phyloP scores from a whole-genome alignment of 1,140 invertebrate genomes.

The Sitodiplosis mosellana region DNA sequence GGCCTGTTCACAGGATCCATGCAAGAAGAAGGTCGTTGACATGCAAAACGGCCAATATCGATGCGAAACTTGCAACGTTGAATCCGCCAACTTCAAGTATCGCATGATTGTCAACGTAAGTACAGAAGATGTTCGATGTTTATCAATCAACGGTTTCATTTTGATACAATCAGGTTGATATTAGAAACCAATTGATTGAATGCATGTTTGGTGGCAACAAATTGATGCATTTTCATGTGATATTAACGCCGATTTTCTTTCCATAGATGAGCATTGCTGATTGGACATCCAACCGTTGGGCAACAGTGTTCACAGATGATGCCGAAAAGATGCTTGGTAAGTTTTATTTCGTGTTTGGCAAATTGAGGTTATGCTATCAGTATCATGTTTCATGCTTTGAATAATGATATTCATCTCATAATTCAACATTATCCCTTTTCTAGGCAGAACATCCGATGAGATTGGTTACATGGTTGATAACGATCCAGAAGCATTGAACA shows the following conservation, averaged over 20 bases:
- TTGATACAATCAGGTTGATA: slow-evolving; percentile 19
- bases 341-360: no score
- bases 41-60: slow-evolving; percentile 56
- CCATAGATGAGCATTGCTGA: slow-evolving; percentile 61
- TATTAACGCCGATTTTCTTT: no score
- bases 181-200: no score
- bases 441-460: slow-evolving; percentile 24
- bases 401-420: no score
- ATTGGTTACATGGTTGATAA: slow-evolving; percentile 48
- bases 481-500: slow-evolving; percentile 34
- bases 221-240: no score
- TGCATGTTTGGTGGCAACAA: no score
- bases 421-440: no score
- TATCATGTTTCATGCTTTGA: no score
- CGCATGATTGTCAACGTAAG: slow-evolving; percentile 62
- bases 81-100: slow-evolving; percentile 73
- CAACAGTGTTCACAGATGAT: slow-evolving; percentile 74
- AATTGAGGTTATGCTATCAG: no score
- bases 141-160: slow-evolving; percentile 16
- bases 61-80: slow-evolving; percentile 86
- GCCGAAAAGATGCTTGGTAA: slow-evolving; percentile 61
- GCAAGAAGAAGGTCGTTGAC: slow-evolving; percentile 89
- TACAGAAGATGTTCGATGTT: no score
- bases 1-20: slow-evolving; percentile 66
- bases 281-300: slow-evolving; percentile 61